Conservation (phyloP, 2,888 invertebrate genomes). For the Sminthurinus aureus region DNA sequence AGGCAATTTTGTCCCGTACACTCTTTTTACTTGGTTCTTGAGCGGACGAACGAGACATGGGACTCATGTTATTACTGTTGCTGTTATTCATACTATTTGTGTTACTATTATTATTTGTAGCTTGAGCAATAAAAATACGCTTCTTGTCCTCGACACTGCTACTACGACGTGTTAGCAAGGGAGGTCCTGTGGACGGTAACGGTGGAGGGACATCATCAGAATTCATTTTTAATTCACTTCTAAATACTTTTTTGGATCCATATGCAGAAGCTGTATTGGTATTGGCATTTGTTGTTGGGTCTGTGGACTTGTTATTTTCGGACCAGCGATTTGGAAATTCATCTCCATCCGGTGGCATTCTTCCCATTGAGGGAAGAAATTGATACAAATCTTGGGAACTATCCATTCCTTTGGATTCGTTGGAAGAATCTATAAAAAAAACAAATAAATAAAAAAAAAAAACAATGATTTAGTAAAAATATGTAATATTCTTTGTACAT, state of each 20-base stretch:
- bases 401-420: slow-evolving; percentile 49
- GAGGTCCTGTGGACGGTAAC: slow-evolving; percentile 63
- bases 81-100: slow-evolving; percentile 33
- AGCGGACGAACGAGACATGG: slow-evolving; percentile 27
- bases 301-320: slow-evolving; percentile 49
- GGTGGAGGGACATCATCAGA: slow-evolving; percentile 61
- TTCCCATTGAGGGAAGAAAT: slow-evolving; percentile 66
- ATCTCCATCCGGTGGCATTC: slow-evolving; percentile 83
- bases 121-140: slow-evolving; percentile 48
- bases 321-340: slow-evolving; percentile 71
- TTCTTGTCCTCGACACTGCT: slow-evolving; percentile 57
- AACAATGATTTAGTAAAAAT: no score
- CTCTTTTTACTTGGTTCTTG: slow-evolving; percentile 80
- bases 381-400: slow-evolving; percentile 54
- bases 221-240: slow-evolving; percentile 52
- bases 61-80: slow-evolving; percentile 31
- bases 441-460: slow-evolving; percentile 17
- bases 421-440: slow-evolving; percentile 33
- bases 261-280: slow-evolving; percentile 60
- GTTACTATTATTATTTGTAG: slow-evolving; percentile 36
- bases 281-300: slow-evolving; percentile 61
- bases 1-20: slow-evolving; percentile 85
- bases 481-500: no score
- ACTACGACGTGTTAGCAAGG: slow-evolving; percentile 52
- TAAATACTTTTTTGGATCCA: slow-evolving; percentile 42